These are phyloP conservation scores for Triplophysa rosa DNA, from an alignment of 2,113 vertebrate species.

Conservation along the genomic window DNA sequence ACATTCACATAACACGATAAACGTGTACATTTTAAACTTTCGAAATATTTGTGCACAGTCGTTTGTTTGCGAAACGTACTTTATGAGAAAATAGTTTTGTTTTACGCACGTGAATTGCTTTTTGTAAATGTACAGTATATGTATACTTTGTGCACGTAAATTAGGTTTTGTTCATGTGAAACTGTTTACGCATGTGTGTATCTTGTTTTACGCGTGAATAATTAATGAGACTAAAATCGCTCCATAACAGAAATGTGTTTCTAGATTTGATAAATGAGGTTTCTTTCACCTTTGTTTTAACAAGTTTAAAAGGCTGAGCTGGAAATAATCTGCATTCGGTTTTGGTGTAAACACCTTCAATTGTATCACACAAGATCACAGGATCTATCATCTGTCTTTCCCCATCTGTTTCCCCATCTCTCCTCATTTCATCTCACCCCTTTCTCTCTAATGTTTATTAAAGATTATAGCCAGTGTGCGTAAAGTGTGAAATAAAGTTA, in stretches of 20 bases:
- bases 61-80: no score
- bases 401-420: slow-evolving; percentile 19
- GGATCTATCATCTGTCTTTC: slow-evolving; percentile 2
- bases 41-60: no score
- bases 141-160: no score
- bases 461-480: not conserved
- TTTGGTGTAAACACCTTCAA: not conserved
- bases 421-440: not conserved
- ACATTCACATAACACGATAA: no score
- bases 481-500: slow-evolving; percentile 7
- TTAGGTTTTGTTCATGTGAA: no score
- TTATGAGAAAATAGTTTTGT: no score
- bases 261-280: not conserved
- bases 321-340: slow-evolving; percentile 6
- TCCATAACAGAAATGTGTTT: not conserved
- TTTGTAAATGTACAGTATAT: no score
- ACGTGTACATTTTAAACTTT: no score
- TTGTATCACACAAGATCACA: not conserved
- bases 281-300: not conserved
- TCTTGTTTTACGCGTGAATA: no score
- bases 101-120: no score
- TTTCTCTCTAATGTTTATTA: slow-evolving; percentile 3
- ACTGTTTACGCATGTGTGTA: no score
- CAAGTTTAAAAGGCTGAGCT: not conserved
- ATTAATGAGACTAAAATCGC: no score